Base-by-base conservation (phyloP, 1,140 invertebrate species). In the Drosophila persimilis region DNA sequence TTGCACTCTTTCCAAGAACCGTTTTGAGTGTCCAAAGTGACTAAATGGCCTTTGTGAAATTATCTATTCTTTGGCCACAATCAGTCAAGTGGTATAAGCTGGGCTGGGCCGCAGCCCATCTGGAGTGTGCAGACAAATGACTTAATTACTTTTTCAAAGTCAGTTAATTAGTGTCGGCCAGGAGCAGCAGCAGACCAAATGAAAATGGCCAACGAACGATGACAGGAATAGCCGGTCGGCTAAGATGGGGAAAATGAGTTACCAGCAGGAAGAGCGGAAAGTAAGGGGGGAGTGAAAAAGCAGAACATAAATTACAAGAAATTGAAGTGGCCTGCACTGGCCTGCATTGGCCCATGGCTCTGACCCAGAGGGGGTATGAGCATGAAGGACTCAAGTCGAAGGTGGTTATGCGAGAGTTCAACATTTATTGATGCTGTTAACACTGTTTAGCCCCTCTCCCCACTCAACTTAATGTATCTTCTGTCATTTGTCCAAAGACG, bases 101-200 rank as follows among this genome's bases (percentile, higher is more conserved):
- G 24, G 24, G 3, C 24, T 6, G 24, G 48, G 61, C 20, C 51
- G 66, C 65, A 77, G 52, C 77, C 57, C 77, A 77, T 86, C 81
- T 86, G 77, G 60, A 5, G 11, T 76, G 63, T 46, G 66, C 77
- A 86, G 80, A 85, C 80, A 85, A 85, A 85, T 85, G 80, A 85
- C 80, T 85, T 85, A 85, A 85, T 85, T 85, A 86, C 80, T 80
- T 85, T 85, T 86, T 69, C 77, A 85, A 39, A 86, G 80, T 86
- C 80, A 73, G 80, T 85, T 85, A 85, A 85, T 85, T 85, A 85
- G 80, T 86, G 64, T 71, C 66, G 80, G 71, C 65, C 80, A 79
- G 48, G 60, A 70, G 58, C 58, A 48, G 46, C 58, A 35, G 31
- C 9, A 35, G 31, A 35, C 58, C 46, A 66, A 73, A 72, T 44